phyloP scores from a whole-genome alignment of 2,113 vertebrate genomes.

The Montifringilla adamsi region DNA sequence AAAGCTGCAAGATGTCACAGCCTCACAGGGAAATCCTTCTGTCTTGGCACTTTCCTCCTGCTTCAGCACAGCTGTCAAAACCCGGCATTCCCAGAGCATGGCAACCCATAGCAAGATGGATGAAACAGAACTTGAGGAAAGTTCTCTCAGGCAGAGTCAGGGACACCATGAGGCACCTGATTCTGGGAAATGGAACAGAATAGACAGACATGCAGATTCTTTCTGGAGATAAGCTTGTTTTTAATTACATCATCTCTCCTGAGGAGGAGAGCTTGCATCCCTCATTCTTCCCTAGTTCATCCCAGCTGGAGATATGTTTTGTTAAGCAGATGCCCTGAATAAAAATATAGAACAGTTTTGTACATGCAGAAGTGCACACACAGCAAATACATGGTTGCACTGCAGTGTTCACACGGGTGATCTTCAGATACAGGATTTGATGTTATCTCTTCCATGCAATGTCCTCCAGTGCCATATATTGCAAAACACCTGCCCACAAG shows the following conservation, averaged over 20 bases:
- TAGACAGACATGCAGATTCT: neutral
- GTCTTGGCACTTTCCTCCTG: rapidly evolving
- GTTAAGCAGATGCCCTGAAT: neutral
- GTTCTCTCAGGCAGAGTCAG: neutral
- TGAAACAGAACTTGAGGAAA: neutral
- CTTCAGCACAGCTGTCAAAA: neutral
- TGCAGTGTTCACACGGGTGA: neutral
- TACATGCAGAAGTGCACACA: neutral
- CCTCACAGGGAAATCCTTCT: neutral
- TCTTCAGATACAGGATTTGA: neutral
- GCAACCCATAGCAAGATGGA: rapidly evolving
- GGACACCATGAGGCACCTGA: neutral
- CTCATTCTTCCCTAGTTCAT: neutral
- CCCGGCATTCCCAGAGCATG: rapidly evolving
- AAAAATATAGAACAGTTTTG: neutral
- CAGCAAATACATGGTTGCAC: neutral
- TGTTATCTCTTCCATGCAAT: neutral
- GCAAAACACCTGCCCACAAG: neutral
- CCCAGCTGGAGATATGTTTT: neutral
- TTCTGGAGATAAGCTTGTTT: neutral
- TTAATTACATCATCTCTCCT: neutral
- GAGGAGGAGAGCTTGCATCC: neutral
- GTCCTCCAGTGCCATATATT: neutral
- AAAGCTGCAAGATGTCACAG: neutral
- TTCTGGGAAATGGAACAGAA: neutral